Evolutionary conservation across 2,797 vertebrate species (phyloP).

Genomic region (Cyclopterus lumpus): DNA sequence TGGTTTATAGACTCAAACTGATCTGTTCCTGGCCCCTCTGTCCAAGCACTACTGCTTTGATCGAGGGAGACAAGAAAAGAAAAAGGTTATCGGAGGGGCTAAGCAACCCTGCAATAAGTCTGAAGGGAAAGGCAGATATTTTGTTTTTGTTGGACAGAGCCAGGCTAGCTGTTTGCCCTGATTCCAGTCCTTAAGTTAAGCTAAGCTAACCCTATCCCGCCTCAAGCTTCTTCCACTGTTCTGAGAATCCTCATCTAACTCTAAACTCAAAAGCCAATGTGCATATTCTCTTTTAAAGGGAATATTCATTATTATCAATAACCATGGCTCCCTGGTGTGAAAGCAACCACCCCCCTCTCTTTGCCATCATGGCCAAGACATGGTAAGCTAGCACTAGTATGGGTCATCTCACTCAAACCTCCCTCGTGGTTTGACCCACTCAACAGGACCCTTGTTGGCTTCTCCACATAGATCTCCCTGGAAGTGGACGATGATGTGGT

Average conservation of each 20-base stretch:
- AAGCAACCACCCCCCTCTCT: neutral
- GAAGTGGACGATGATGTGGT: conserved; percentile 43
- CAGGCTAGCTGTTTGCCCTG: neutral
- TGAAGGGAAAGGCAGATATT: neutral
- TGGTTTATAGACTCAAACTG: conserved; percentile 34
- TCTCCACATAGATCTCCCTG: conserved; percentile 66
- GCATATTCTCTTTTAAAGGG: neutral
- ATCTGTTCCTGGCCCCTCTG: neutral
- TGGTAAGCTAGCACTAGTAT: conserved; percentile 18
- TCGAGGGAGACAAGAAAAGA: neutral
- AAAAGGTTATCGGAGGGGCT: neutral
- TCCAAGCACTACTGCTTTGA: conserved; percentile 8
- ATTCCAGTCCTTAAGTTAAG: neutral
- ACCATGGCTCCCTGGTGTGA: neutral
- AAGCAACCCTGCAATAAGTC: neutral
- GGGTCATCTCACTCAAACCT: conserved; percentile 58
- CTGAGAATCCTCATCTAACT: neutral
- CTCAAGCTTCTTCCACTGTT: neutral
- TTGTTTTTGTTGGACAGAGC: neutral
- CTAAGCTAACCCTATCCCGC: neutral
- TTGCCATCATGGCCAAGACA: conserved; percentile 32
- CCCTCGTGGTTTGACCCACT: conserved; percentile 52
- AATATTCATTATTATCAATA: neutral
- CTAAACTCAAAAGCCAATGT: neutral
- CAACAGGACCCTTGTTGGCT: conserved; percentile 66